Percentiles rank a stretch among this genome's conserved stretches.
Evolutionary conservation across 2,888 invertebrate genomes (phyloP).

Genomic region (Cheilosia vernalis): DNA sequence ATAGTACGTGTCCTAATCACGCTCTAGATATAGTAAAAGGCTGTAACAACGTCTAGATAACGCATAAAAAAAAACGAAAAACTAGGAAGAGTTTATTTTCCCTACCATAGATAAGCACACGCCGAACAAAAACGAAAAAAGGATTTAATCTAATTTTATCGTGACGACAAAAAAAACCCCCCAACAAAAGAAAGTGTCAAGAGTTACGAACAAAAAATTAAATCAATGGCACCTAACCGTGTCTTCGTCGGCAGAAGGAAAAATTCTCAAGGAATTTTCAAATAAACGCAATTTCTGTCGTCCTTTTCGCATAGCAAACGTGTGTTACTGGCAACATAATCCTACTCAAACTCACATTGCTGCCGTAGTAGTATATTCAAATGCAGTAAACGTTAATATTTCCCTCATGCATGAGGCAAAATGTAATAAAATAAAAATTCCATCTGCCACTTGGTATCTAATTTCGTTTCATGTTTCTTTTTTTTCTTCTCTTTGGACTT

Average conservation of each 20-base stretch:
- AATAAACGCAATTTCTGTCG: slow-evolving; percentile 11
- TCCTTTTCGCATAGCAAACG: neutral
- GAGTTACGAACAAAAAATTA: slow-evolving; percentile 7
- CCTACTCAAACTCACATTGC: neutral
- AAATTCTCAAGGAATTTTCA: slow-evolving; percentile 6
- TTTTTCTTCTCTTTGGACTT: slow-evolving; percentile 8
- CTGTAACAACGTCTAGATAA: slow-evolving; percentile 25
- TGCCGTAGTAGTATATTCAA: slow-evolving; percentile 5
- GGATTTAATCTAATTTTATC: slow-evolving; percentile 49
- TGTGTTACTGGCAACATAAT: slow-evolving; percentile 49
- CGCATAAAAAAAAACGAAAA: slow-evolving; percentile 13
- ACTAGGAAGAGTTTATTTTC: slow-evolving; percentile 4
- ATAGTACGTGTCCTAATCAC: slow-evolving; percentile 16
- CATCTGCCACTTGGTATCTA: slow-evolving; percentile 9
- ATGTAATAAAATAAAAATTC: slow-evolving; percentile 15
- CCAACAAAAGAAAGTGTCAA: slow-evolving; percentile 10
- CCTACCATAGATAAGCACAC: slow-evolving; percentile 25
- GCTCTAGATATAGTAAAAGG: slow-evolving; percentile 59
- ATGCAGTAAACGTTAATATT: slow-evolving; percentile 25
- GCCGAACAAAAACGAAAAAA: slow-evolving; percentile 29
- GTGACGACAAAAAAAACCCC: slow-evolving; percentile 6
- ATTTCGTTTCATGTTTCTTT: slow-evolving; percentile 1
- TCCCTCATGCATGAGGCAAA: slow-evolving; percentile 19
- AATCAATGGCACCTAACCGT: slow-evolving; percentile 1
- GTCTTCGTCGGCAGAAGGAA: neutral